Percentiles rank a stretch among this genome's conserved stretches.
Conservation (phyloP, 2,797 vertebrate species). For the Lutjanus campechanus region DNA sequence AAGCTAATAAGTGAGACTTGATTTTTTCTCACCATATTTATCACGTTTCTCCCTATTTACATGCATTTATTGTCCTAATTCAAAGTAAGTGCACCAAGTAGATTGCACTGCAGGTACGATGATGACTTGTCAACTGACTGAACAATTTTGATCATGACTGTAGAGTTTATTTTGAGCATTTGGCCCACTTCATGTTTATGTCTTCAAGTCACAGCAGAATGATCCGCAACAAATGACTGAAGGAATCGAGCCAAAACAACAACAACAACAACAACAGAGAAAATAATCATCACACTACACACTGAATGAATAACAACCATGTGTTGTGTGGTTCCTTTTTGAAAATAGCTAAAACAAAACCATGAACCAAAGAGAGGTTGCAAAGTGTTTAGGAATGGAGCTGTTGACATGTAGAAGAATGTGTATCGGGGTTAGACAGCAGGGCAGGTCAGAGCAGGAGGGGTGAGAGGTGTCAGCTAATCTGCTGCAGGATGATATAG, state of each 20-base stretch:
- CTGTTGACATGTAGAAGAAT: conserved; percentile 44
- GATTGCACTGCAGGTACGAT: conserved; percentile 27
- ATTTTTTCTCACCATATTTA: neutral
- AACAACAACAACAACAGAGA: conserved; percentile 9
- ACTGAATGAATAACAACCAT: conserved; percentile 4
- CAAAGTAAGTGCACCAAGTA: conserved; percentile 1
- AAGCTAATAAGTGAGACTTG: neutral
- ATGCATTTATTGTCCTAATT: neutral
- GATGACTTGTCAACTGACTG: conserved; percentile 9
- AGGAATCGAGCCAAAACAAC: conserved; percentile 13
- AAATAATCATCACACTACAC: conserved; percentile 8
- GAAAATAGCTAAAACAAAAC: neutral
- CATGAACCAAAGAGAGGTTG: neutral
- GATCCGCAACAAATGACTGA: conserved; percentile 32
- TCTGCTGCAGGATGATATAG: conserved; percentile 69
- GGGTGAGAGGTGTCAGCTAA: conserved; percentile 67
- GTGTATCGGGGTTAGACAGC: conserved; percentile 42
- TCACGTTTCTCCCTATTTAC: neutral
- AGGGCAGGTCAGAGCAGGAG: conserved; percentile 52
- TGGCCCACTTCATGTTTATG: conserved; percentile 28
- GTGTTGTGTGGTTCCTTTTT: neutral
- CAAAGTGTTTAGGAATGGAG: conserved; percentile 21
- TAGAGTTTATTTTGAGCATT: conserved; percentile 21
- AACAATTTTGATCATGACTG: conserved; percentile 23
- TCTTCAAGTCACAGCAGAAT: conserved; percentile 42